phyloP scores from a whole-genome alignment of 2,113 vertebrate genomes.

The Daubentonia madagascariensis region DNA sequence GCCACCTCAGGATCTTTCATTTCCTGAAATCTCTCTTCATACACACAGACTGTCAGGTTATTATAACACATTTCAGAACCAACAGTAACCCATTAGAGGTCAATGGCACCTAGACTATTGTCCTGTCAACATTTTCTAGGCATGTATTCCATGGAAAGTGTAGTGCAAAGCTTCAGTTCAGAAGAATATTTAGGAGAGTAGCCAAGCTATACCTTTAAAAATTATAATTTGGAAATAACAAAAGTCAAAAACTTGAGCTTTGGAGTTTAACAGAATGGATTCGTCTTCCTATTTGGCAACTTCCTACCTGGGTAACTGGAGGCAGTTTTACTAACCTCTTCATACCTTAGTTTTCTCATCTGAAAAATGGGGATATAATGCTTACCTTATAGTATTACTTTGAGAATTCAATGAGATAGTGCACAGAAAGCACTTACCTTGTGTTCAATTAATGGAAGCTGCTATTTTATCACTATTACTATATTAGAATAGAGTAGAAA shows the following conservation, averaged over 20 bases:
- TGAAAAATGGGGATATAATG: background rate
- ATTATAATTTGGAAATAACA: background rate
- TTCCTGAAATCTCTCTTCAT: background rate
- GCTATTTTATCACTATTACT: background rate
- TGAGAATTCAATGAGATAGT: background rate
- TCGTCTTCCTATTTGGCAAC: background rate
- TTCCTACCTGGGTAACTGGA: background rate
- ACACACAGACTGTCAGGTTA: background rate
- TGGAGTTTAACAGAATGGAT: background rate
- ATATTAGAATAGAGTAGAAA: background rate
- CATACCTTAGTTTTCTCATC: background rate
- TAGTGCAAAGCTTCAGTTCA: background rate
- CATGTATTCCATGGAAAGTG: background rate
- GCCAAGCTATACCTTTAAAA: background rate
- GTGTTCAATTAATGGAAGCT: background rate
- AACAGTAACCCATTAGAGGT: background rate
- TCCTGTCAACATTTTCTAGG: background rate
- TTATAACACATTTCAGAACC: background rate
- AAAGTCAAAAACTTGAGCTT: background rate
- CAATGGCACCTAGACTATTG: background rate
- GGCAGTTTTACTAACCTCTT: background rate
- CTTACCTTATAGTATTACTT: background rate
- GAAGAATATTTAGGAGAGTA: background rate
- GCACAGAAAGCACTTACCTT: background rate
- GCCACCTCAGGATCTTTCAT: background rate